phyloP scores from a whole-genome alignment of 2,888 invertebrate genomes.

The Phortica magna region DNA sequence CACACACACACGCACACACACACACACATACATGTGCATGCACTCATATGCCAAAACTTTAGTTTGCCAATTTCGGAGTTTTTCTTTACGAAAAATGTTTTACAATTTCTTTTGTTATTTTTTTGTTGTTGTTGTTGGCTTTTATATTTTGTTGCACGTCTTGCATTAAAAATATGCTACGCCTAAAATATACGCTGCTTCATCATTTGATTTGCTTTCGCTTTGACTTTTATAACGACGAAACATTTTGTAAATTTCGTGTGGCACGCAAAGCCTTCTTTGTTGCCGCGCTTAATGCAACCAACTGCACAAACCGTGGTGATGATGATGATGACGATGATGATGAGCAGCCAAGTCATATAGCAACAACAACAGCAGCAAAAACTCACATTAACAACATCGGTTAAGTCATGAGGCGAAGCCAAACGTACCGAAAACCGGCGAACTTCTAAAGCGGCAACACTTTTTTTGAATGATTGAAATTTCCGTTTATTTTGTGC shows the following conservation, averaged over 20 bases:
- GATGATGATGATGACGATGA: neutral
- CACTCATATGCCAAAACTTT: neutral
- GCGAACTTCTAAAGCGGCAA: conserved; percentile 16
- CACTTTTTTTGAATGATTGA: conserved; percentile 43
- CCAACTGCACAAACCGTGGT: conserved; percentile 10
- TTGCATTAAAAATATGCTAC: conserved; percentile 9
- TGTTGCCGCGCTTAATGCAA: conserved; percentile 5
- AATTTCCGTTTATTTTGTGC: conserved; percentile 45
- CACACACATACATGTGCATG: neutral
- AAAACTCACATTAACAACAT: neutral
- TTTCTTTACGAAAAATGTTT: neutral
- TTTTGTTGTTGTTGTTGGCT: neutral
- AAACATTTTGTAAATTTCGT: conserved; percentile 22
- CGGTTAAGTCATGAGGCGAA: neutral
- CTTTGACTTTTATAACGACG: neutral
- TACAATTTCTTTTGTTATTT: neutral
- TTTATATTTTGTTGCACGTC: neutral
- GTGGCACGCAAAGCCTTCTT: conserved; percentile 13
- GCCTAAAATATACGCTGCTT: conserved; percentile 21
- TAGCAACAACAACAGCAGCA: neutral
- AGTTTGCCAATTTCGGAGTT: neutral
- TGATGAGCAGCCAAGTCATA: neutral
- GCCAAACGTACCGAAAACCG: neutral
- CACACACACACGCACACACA: conserved; percentile 13
- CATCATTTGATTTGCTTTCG: neutral